These are phyloP conservation scores for Bettongia penicillata DNA, from an alignment of 2,113 vertebrate species.

Conservation along the genomic window DNA sequence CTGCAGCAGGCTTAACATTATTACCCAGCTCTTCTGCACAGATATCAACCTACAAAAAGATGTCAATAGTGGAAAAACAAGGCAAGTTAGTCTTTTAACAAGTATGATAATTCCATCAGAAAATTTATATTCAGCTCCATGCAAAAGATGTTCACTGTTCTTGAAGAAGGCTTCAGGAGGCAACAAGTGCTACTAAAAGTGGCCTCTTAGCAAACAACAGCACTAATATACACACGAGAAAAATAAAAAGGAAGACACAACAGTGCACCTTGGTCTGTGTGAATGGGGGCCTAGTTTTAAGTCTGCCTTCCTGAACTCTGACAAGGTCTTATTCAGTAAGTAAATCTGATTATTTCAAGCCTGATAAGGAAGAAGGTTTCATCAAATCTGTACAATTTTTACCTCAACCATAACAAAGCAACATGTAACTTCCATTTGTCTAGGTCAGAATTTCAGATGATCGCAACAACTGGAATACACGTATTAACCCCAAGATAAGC, in stretches of 20 bases:
- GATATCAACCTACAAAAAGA: slow-evolving; percentile 90
- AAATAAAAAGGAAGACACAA: not conserved
- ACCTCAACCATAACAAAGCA: not conserved
- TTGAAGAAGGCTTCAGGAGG: not conserved
- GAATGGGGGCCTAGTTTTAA: slow-evolving; percentile 10
- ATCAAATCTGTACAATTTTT: not conserved
- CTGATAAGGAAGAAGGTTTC: slow-evolving; percentile 17
- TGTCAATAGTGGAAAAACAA: slow-evolving; percentile 19
- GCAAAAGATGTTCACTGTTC: not conserved
- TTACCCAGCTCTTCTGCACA: slow-evolving; percentile 98
- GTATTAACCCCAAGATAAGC: not conserved
- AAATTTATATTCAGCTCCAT: not conserved
- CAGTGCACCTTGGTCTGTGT: not conserved
- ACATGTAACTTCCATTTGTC: not conserved
- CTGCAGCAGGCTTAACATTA: slow-evolving; percentile 91
- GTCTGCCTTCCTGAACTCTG: not conserved
- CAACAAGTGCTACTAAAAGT: not conserved
- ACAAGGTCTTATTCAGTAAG: not conserved
- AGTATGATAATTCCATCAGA: slow-evolving; percentile 13
- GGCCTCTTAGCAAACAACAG: slow-evolving; percentile 35
- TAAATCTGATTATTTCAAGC: slow-evolving; percentile 23
- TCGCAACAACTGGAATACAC: not conserved
- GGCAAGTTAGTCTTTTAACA: slow-evolving; percentile 24
- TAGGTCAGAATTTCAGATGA: not conserved
- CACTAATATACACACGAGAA: no score